Evolutionary conservation across 2,888 invertebrate species (phyloP), one percentile per base, ranked within the genome.

Genomic region (Stomorhina lunata): DNA sequence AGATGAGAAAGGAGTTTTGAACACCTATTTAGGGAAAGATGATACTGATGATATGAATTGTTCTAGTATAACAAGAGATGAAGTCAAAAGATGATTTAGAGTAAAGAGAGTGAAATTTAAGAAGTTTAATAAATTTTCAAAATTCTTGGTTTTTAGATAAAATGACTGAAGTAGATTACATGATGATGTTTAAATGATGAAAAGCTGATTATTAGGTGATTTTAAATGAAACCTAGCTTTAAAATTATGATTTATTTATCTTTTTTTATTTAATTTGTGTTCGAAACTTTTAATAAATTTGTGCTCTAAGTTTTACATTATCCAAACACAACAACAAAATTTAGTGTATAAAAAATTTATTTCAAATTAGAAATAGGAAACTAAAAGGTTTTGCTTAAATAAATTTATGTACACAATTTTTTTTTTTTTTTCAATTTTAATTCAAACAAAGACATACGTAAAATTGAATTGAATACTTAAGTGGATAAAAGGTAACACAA

Each of bases 341-440:
- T 15, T 32, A 40, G 48, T 66, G 65, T 27, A 22, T 48, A 71
- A 1, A 34, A 37, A 40, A 7, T 63, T 50, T 55, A 32, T 10
- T 34, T 12, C 55, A 27, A 43, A 73, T 43, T 25, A 22, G 45
- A 45, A 20, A 22, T 32, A 20, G n/a, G 27, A 27, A 69, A 75
- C 15, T n/a, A n/a, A 50, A 65, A 50, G 15, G 34, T 48, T 73
- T 69, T 66, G 4, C 53, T 55, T 75, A 48, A 29, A 69, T n/a
- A 76, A 63, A 69, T 81, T 22, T 57, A 65, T 66, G 73, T 69
- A 75, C 50, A 78, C 48, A n/a, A n/a, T n/a, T n/a, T n/a, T n/a
- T n/a, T n/a, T n/a, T n/a, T n/a, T n/a, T n/a, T n/a, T n/a, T n/a
- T n/a, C n/a, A n/a, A n/a, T n/a, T n/a, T n/a, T n/a, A n/a, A n/a